Percentiles rank a stretch among this genome's conserved stretches.
These are phyloP conservation scores for Microctonus hyperodae DNA, from an alignment of 2,888 invertebrate genomes.

Conservation along the genomic window DNA sequence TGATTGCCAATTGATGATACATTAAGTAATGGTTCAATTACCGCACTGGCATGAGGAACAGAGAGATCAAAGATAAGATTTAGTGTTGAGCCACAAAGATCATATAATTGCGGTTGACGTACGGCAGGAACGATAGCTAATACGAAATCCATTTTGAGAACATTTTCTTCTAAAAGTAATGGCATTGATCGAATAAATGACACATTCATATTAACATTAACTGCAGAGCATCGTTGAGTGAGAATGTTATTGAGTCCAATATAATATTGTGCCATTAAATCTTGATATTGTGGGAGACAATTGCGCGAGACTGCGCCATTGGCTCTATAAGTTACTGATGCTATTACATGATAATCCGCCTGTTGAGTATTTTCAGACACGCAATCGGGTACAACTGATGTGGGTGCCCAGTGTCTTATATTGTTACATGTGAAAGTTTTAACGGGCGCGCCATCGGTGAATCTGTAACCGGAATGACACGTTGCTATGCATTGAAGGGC, in stretches of 20 bases:
- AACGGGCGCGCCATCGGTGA: constrained; percentile 88
- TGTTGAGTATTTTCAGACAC: constrained; percentile 95
- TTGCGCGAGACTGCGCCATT: constrained; percentile 87
- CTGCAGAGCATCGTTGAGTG: constrained; percentile 91
- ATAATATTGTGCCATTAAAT: constrained; percentile 82
- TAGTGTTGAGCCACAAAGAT: constrained; percentile 92
- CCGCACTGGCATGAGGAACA: constrained; percentile 89
- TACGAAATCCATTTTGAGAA: constrained; percentile 89
- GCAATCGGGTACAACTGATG: constrained; percentile 91
- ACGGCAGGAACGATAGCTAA: constrained; percentile 87
- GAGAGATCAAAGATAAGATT: constrained; percentile 93
- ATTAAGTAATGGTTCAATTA: constrained; percentile 87
- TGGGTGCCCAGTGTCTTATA: constrained; percentile 84
- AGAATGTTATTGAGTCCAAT: constrained; percentile 79
- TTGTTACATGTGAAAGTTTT: constrained; percentile 87
- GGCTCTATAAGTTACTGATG: constrained; percentile 85
- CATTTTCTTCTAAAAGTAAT: constrained; percentile 83
- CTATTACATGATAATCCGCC: constrained; percentile 91
- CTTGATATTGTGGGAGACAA: constrained; percentile 86
- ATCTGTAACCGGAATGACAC: constrained; percentile 86
- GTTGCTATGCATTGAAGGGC: constrained; percentile 90
- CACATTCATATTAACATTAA: constrained; percentile 94
- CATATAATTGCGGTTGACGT: constrained; percentile 90
- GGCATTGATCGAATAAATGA: constrained; percentile 85
- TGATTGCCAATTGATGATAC: constrained; percentile 90